Percentiles rank a stretch among this genome's conserved stretches.
phyloP scores from a whole-genome alignment of 2,113 vertebrate genomes.

The Malurus elegans region DNA sequence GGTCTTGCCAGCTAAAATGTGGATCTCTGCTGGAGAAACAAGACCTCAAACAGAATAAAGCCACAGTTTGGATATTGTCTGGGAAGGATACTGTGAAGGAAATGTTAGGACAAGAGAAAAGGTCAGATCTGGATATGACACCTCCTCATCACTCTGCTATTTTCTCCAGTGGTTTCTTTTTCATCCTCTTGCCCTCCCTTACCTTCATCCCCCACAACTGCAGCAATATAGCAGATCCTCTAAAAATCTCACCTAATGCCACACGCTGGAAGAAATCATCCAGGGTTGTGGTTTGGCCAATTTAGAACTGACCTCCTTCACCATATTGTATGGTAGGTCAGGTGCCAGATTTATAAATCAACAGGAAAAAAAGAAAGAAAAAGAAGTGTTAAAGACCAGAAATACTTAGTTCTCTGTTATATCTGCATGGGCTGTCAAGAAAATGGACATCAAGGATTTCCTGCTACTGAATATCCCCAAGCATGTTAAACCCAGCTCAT shows the following conservation, averaged over 20 bases:
- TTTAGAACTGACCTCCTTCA: not conserved
- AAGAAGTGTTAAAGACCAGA: not conserved
- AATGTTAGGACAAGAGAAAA: not conserved
- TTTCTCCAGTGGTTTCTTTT: not conserved
- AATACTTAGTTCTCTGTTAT: not conserved
- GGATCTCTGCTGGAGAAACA: not conserved
- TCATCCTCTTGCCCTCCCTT: not conserved
- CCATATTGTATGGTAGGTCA: not conserved
- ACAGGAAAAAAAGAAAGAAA: not conserved
- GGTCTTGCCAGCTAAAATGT: not conserved
- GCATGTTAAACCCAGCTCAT: not conserved
- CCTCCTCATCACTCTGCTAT: not conserved
- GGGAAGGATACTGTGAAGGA: not conserved
- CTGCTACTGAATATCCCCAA: not conserved
- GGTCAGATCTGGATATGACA: not conserved
- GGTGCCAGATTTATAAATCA: not conserved
- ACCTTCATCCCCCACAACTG: not conserved
- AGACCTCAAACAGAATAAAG: not conserved
- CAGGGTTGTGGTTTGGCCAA: not conserved
- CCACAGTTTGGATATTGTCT: not conserved
- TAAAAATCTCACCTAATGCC: not conserved
- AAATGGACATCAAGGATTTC: not conserved
- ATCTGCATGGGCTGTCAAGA: not conserved
- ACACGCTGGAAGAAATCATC: not conserved
- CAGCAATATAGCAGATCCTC: not conserved